phyloP scores from a whole-genome alignment of 2,888 invertebrate genomes.

The Ophion obscuratus region DNA sequence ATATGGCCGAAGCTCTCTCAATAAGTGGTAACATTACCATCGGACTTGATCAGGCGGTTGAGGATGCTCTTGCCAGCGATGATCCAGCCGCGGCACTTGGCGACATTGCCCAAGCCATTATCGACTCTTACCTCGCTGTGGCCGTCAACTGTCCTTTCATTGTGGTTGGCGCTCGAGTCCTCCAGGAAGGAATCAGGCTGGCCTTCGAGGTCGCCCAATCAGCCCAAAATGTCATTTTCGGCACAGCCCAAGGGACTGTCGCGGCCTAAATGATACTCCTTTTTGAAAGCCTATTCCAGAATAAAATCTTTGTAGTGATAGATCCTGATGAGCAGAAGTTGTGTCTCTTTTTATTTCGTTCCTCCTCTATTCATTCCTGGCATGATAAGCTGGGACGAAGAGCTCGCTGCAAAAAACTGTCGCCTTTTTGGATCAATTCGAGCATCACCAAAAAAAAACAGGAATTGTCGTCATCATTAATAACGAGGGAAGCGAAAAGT shows the following conservation, averaged over 20 bases:
- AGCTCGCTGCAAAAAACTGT: no score
- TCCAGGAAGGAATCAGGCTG: slow-evolving; percentile 70
- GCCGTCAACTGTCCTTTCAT: slow-evolving; percentile 70
- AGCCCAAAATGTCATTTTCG: slow-evolving; percentile 63
- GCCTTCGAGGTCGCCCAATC: slow-evolving; percentile 66
- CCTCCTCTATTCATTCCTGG: background rate
- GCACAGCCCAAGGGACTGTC: slow-evolving; percentile 5
- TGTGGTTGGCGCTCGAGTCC: slow-evolving; percentile 64
- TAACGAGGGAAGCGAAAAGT: no score
- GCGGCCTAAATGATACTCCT: background rate
- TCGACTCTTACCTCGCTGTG: slow-evolving; percentile 64
- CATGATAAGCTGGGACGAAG: no score
- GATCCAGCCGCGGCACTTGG: slow-evolving; percentile 65
- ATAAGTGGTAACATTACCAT: slow-evolving; percentile 61
- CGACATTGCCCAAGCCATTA: slow-evolving; percentile 64
- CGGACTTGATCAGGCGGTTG: slow-evolving; percentile 67
- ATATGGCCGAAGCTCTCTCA: slow-evolving; percentile 62
- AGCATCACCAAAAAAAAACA: no score
- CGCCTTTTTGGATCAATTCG: no score
- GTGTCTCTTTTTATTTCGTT: background rate
- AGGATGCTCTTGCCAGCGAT: slow-evolving; percentile 62
- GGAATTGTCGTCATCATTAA: no score
- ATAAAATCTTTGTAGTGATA: background rate
- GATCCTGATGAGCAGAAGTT: background rate
- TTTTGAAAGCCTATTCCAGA: background rate